Evolutionary conservation across 2,888 invertebrate species (phyloP).

Genomic region (Hypercompe scribonia): DNA sequence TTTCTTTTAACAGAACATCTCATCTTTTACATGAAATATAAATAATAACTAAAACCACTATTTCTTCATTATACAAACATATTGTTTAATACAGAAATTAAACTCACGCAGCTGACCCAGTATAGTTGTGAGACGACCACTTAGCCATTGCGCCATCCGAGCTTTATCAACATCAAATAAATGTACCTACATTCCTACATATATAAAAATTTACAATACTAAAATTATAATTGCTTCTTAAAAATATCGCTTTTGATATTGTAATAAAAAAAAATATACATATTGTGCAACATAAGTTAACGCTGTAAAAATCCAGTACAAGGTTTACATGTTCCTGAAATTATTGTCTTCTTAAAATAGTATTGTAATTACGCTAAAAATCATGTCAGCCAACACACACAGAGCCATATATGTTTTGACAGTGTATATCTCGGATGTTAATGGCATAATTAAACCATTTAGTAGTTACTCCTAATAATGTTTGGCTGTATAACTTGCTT

Average conservation of each 20-base stretch:
- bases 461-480: slow-evolving; percentile 28
- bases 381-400: neutral
- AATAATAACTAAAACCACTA: too few species aligned
- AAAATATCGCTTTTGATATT: neutral
- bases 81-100: too few species aligned
- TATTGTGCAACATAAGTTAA: neutral
- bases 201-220: neutral
- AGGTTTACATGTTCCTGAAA: neutral
- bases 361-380: neutral
- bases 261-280: neutral
- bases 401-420: neutral
- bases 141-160: too few species aligned
- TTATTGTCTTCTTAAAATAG: neutral
- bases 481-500: slow-evolving; percentile 16
- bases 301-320: neutral
- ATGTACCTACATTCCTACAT: neutral
- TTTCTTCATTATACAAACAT: too few species aligned
- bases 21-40: too few species aligned
- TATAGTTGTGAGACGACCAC: too few species aligned
- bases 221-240: neutral
- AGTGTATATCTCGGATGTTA: slow-evolving; percentile 27
- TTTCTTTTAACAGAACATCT: too few species aligned
- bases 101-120: too few species aligned
- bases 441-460: slow-evolving; percentile 46
- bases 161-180: too few species aligned